These are phyloP conservation scores for Morone saxatilis DNA, from an alignment of 2,113 vertebrate species.

Conservation along the genomic window DNA sequence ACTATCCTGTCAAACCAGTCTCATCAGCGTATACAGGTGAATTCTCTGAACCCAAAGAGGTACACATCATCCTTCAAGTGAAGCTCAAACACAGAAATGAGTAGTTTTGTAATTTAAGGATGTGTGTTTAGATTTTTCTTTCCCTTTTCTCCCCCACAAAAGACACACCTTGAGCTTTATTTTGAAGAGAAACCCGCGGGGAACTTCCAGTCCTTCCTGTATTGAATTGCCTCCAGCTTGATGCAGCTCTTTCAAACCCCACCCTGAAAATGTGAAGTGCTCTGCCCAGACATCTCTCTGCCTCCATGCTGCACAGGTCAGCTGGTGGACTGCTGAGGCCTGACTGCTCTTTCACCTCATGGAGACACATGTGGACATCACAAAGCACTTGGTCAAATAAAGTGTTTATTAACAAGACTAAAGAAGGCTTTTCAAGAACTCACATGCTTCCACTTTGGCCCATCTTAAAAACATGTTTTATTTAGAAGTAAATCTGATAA, in stretches of 20 bases:
- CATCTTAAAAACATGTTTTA: neutral
- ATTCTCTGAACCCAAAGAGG: neutral
- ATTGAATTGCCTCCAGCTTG: neutral
- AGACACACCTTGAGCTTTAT: constrained; percentile 7
- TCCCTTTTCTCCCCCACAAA: neutral
- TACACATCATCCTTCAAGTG: too few species aligned
- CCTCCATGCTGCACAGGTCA: constrained; percentile 50
- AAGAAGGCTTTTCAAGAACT: neutral
- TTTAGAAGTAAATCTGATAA: neutral
- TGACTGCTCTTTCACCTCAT: neutral
- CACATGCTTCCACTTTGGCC: neutral
- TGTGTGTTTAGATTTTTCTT: too few species aligned
- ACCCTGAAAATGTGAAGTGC: constrained; percentile 70
- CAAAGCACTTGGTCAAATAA: neutral
- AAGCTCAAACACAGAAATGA: too few species aligned
- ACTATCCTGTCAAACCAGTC: neutral
- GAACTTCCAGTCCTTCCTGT: neutral
- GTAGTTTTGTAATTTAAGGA: too few species aligned
- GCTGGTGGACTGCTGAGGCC: constrained; percentile 31
- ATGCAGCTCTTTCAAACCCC: constrained; percentile 62
- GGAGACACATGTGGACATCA: constrained; percentile 4
- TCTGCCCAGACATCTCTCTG: constrained; percentile 61
- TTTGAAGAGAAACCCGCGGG: constrained; percentile 35
- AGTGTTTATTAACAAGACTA: too few species aligned
- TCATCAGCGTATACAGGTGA: neutral